Conservation (phyloP, 2,888 invertebrate genomes). For the Drepanosiphum platanoidis region DNA sequence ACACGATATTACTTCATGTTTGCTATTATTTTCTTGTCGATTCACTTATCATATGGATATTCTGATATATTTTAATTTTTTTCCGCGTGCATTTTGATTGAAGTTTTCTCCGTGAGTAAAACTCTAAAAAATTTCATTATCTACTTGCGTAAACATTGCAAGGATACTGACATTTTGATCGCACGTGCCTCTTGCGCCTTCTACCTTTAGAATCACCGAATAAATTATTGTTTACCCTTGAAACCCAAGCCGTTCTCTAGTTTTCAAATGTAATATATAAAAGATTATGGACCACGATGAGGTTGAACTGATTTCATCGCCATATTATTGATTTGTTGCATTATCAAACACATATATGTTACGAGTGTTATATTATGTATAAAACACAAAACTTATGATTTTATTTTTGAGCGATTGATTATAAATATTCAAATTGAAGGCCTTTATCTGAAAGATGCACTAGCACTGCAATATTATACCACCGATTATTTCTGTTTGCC, state of each 20-base stretch:
- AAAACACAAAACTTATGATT: too few relatives aligned
- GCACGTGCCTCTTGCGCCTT: neutral
- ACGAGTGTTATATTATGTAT: neutral
- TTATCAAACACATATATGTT: neutral
- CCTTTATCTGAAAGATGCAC: too few relatives aligned
- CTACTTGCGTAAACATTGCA: neutral
- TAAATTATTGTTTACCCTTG: neutral
- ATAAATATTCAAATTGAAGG: too few relatives aligned
- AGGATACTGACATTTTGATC: neutral
- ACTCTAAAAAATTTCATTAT: neutral
- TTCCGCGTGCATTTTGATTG: neutral
- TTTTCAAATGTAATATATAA: constrained; percentile 3
- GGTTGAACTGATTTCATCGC: neutral
- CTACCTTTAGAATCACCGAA: neutral
- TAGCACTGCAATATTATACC: too few relatives aligned
- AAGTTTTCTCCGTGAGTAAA: neutral
- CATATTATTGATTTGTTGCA: neutral
- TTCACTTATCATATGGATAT: neutral
- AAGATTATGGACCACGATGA: neutral
- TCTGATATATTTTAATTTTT: neutral
- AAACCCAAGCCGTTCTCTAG: neutral
- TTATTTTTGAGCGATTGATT: too few relatives aligned
- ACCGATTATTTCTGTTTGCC: too few relatives aligned
- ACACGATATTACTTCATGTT: neutral
- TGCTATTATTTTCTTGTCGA: neutral